phyloP scores from a whole-genome alignment of 2,113 vertebrate genomes.

The Donacobius atricapilla region DNA sequence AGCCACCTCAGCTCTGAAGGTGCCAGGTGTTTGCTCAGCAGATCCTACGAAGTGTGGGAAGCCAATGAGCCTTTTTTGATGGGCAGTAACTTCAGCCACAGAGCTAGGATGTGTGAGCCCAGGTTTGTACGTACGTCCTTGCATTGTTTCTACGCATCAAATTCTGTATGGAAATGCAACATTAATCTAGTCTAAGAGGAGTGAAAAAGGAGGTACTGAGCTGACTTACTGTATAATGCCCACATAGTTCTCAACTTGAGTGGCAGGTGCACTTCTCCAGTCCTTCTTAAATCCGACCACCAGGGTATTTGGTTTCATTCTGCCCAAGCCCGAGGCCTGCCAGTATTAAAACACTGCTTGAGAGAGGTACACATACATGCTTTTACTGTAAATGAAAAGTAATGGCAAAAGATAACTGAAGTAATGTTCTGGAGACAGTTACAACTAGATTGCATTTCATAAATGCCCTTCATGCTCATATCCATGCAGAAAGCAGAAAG shows the following conservation, averaged over 20 bases:
- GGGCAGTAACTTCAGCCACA: background rate
- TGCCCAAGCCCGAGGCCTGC: conserved; percentile 91
- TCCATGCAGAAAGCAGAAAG: conserved; percentile 69
- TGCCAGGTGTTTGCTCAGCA: background rate
- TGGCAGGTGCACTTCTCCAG: conserved; percentile 79
- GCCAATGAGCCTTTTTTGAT: background rate
- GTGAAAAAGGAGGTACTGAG: background rate
- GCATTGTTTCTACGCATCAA: background rate
- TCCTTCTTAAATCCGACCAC: conserved; percentile 93
- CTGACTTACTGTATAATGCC: conserved; percentile 92
- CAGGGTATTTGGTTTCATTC: conserved; percentile 93
- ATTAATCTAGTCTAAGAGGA: background rate
- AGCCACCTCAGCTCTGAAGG: background rate
- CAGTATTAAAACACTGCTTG: conserved; percentile 49
- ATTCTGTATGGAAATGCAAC: background rate
- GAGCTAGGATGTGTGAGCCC: background rate
- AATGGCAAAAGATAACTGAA: conserved; percentile 58
- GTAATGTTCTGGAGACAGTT: conserved; percentile 67
- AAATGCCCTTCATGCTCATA: conserved; percentile 71
- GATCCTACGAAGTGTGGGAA: background rate
- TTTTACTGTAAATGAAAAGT: conserved; percentile 65
- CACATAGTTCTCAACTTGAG: conserved; percentile 85
- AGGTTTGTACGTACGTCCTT: background rate
- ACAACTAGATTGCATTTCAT: conserved; percentile 66
- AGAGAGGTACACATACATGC: conserved; percentile 28